Evolutionary conservation across 2,888 invertebrate species (phyloP), one percentile per base, ranked within the genome.

Genomic region (Elmis aenea): DNA sequence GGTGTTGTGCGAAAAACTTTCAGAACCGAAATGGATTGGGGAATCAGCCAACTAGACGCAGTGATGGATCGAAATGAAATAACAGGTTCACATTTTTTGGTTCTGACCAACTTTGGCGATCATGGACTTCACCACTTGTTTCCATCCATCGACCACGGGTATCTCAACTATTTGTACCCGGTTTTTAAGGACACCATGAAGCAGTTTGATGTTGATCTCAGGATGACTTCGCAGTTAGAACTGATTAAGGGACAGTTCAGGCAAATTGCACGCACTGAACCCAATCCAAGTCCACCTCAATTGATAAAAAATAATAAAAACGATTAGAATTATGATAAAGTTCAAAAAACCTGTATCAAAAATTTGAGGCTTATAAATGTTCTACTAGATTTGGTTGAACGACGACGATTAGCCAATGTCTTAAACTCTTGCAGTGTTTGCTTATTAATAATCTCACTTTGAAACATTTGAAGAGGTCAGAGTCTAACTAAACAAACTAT

Each of bases 121-220:
- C 90, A 90, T 58, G 73, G 75, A 0, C 67, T 89, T 2, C 89
- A 90, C 61, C 90, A 90, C 64, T 68, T 89, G 11, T 82, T 89
- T 51, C 89, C 89, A 0, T 83, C 86, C 0, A 54, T 90, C 16
- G 89, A 89, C 59, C 88, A 89, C 54, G 79, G 77, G 0, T 75
- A 81, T 37, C 63, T 90, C 8, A 74, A 76, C 5, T 73, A 79
- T 29, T 67, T 88, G 2, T 76, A 81, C 57, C 78, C 82, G 0
- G 72, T 74, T 1, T 71, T 82, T 6, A 49, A 76, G 4, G 69
- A 81, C 45, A 81, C 81, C 14, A 79, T 81, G 50, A 63, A 74
- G 18, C 79, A 85, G 51, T 85, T 80, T 52, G 74, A 74, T 6
- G 58, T 77, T 1, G 61, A 73, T 21, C 64, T 73, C 10, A 66